Percentiles rank a stretch among this genome's conserved stretches.
Conservation (phyloP, 2,113 vertebrate genomes). For the Tylochromis polylepis region DNA sequence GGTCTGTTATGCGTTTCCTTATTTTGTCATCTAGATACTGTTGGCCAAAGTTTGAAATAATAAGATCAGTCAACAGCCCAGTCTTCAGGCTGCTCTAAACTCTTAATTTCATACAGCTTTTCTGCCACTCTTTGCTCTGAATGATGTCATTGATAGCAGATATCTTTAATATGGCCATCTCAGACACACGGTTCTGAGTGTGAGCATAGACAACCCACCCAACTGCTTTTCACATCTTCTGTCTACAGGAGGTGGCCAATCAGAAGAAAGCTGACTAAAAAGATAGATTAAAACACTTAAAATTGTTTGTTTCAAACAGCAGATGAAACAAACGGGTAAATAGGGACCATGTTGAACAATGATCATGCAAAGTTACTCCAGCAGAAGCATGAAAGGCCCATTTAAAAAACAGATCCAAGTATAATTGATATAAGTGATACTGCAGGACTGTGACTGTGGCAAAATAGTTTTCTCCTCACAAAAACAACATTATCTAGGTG, state of each 20-base stretch:
- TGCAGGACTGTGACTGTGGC: neutral
- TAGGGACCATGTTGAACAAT: neutral
- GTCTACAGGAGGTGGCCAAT: neutral
- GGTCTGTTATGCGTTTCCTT: neutral
- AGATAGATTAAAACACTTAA: neutral
- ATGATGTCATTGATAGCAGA: neutral
- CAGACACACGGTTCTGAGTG: neutral
- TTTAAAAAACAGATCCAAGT: neutral
- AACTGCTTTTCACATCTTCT: neutral
- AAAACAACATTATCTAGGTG: neutral
- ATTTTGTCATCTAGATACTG: neutral
- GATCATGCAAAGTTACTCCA: neutral
- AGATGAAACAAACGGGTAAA: neutral
- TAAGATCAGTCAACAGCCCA: accelerated
- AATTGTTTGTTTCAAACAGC: neutral
- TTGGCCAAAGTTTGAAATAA: neutral
- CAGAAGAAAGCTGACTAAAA: neutral
- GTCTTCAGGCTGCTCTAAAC: neutral
- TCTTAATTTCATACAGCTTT: neutral
- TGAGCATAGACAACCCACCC: neutral
- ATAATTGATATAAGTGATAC: neutral
- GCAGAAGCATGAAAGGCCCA: neutral
- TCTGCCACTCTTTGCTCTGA: neutral
- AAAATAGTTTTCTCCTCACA: neutral
- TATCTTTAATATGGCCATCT: neutral